phyloP scores from a whole-genome alignment of 2,113 vertebrate genomes.

The Uria aalge region DNA sequence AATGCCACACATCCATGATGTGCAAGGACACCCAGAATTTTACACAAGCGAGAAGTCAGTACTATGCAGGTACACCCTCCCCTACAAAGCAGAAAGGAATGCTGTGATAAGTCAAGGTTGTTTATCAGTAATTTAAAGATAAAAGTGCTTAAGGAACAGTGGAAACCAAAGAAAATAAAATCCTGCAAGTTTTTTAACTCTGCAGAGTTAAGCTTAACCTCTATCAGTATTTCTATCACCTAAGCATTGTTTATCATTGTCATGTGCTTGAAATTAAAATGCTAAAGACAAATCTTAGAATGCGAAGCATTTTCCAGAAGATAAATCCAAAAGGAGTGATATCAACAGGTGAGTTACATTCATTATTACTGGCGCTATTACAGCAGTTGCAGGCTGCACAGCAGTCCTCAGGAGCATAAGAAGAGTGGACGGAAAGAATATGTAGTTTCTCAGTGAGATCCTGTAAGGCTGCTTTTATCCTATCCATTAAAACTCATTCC shows the following conservation, averaged over 20 bases:
- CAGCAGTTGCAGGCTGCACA: not conserved
- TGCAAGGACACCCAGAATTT: not conserved
- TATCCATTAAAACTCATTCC: not conserved
- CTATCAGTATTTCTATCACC: not conserved
- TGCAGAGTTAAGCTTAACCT: not conserved
- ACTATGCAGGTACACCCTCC: not conserved
- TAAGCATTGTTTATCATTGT: not conserved
- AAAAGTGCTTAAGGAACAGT: not conserved
- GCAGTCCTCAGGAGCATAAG: not conserved
- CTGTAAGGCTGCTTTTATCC: not conserved
- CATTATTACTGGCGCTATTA: not conserved
- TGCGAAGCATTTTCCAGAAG: constrained; percentile 21
- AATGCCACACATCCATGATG: not conserved
- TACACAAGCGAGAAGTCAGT: not conserved
- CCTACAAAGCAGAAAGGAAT: not conserved
- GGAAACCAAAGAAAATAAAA: not conserved
- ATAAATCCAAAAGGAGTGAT: constrained; percentile 32
- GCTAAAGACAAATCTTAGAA: constrained; percentile 21
- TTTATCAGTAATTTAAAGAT: not conserved
- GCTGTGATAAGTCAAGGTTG: not conserved
- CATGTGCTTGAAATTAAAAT: constrained; percentile 50
- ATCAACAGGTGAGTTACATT: not conserved
- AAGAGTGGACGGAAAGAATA: not conserved
- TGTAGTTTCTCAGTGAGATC: not conserved
- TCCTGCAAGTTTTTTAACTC: not conserved